phyloP scores from a whole-genome alignment of 2,797 vertebrate species.

The Myripristis murdjan region DNA sequence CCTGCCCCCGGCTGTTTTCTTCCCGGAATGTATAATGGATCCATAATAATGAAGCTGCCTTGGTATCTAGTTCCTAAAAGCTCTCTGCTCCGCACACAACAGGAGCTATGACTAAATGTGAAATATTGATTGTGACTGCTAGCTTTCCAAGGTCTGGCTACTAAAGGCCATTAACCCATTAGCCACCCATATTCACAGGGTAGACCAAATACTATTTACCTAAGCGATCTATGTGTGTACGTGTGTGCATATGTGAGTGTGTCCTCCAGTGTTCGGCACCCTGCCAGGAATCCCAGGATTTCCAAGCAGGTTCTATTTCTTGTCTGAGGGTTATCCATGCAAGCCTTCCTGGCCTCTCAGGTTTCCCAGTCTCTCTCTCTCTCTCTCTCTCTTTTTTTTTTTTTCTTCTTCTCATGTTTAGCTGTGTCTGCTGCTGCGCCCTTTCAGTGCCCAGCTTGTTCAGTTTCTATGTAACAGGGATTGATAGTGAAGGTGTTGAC shows the following conservation, averaged over 20 bases:
- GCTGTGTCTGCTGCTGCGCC: conserved; percentile 29
- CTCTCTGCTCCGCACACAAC: conserved; percentile 42
- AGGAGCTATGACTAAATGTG: conserved; percentile 62
- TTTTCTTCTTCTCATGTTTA: conserved; percentile 30
- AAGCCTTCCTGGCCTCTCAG: conserved; percentile 40
- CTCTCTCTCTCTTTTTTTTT: conserved; percentile 9
- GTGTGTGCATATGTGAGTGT: conserved; percentile 13
- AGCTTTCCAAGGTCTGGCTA: conserved; percentile 54
- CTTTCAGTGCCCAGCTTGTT: not conserved
- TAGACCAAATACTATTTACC: conserved; percentile 17
- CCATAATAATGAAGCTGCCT: conserved; percentile 52
- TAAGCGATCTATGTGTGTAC: conserved; percentile 4
- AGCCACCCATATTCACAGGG: conserved; percentile 51
- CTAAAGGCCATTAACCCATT: conserved; percentile 72
- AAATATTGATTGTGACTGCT: conserved; percentile 69
- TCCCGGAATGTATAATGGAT: conserved; percentile 78
- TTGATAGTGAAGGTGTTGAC: not conserved
- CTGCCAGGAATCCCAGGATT: conserved; percentile 69
- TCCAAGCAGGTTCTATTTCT: conserved; percentile 80
- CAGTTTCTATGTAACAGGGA: not conserved
- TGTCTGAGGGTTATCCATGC: conserved; percentile 64
- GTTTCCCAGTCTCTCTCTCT: conserved; percentile 59
- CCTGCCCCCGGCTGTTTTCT: conserved; percentile 45
- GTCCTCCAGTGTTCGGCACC: conserved; percentile 29
- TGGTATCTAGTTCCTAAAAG: conserved; percentile 82